A percentile compares a stretch with the other conserved stretches of the same genome.
These are phyloP conservation scores for Limnephilus rhombicus DNA, from an alignment of 2,888 invertebrate species.

Conservation along the genomic window DNA sequence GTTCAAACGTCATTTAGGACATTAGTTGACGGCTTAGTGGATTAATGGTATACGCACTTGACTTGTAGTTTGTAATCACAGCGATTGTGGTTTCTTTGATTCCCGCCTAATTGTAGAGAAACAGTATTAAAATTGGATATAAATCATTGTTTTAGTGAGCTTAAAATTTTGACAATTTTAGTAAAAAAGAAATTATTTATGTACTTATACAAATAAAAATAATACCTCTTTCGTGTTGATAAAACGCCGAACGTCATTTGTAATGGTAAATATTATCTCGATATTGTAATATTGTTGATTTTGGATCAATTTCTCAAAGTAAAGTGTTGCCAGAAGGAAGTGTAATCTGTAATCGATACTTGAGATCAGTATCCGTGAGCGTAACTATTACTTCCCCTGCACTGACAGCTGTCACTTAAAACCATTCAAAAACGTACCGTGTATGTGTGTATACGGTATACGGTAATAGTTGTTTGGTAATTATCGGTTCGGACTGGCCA, in stretches of 20 bases:
- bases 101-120: neutral
- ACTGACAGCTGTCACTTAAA: neutral
- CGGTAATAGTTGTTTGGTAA: too few species aligned
- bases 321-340: conserved; percentile 19
- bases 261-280: neutral
- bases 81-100: conserved; percentile 7
- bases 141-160: neutral
- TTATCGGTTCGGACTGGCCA: too few species aligned
- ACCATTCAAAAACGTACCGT: neutral
- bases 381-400: neutral
- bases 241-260: neutral
- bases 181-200: neutral
- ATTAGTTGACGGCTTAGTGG: neutral
- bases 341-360: conserved; percentile 41
- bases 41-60: neutral
- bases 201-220: neutral
- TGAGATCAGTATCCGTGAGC: neutral
- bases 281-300: neutral
- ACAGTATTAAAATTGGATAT: neutral
- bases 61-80: neutral
- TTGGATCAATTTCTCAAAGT: neutral
- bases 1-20: conserved; percentile 10
- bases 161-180: neutral
- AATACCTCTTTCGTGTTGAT: neutral
- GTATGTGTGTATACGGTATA: too few species aligned